Evolutionary conservation across 2,888 invertebrate genomes (phyloP), one percentile per base, ranked within the genome.

Genomic region (Sarcophaga rosellei): DNA sequence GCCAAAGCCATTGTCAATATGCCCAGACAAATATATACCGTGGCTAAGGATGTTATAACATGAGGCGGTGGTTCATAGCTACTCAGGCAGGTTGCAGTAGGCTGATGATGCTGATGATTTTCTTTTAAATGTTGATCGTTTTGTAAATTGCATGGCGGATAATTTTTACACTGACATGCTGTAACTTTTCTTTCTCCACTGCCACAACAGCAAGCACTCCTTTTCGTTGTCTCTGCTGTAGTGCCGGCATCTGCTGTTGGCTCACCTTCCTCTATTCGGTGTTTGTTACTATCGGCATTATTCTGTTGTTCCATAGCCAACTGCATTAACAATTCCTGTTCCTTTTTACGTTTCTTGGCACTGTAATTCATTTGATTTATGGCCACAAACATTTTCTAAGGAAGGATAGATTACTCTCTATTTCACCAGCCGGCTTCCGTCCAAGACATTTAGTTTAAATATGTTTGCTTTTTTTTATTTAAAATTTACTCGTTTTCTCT

Each of bases 11-110:
- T 87, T 45, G 92, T 89, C 20, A 92, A 88, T 8, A 91, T 89
- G 12, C 91, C 92, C 85, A 92, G 84, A 81, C 91, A 91, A 20
- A 91, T 89, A 81, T 92, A 92, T 59, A 92, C 90, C 45, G 88
- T 80, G 66, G 76, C 81, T 69, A 90, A 87, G 47, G 88, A 87
- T 66, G 87, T 80, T 63, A 81, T 81, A 59, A 69, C 65, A 65
- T 61, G 72, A 59, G 77, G 66, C 20, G 81, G 81, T 4, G 81
- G 12, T 6, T 6, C 8, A 23, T 23, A 53, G 53, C 53, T 53
- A 4, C 15, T 15, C 17, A 20, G 81, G 81, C 77, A 68, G 73
- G 53, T 66, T 12, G 62, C 15, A 17, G 44, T 47, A 69, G 61
- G 53, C 45, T 25, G 69, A n/a, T 57, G 68, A 44, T 69, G 59